Base-by-base conservation (phyloP, 2,113 vertebrate genomes). In the Bombycilla garrulus region DNA sequence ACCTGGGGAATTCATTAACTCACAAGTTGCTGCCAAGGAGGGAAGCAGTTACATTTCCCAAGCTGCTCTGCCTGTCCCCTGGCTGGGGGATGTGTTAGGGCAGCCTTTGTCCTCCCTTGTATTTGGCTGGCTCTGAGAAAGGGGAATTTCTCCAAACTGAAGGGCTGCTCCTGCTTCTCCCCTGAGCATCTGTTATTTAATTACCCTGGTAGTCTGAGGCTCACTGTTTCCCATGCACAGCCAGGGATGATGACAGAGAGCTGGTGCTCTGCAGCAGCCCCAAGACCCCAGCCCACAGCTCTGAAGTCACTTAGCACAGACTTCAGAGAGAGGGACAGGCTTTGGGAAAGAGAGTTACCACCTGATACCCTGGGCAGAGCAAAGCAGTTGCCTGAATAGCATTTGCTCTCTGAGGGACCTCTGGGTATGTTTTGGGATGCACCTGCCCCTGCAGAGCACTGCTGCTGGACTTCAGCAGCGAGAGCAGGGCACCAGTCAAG, bases 1-100 rank as follows among this genome's bases (percentile, higher is more conserved):
- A 95, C 87, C 85, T 56, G 90, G 90, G 79, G 92, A 93, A 73
- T 93, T 96, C 92, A 96, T 95, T 97, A 96, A 93, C 74, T 95
- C 90, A 58, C 71, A 56, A 77, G 64, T 36, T 81, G 67, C 82
- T 96, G 81, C 94, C 87, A 78, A 58, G 48, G 79, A 88, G 83
- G 28, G 73, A 62, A 86, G 67, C 1, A 4, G 74, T 48, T 78
- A 25, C 56, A 70, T 92, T 92, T 73, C 92, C 92, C 89, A 82
- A 70, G 87, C 81, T 86, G 66, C 7, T 47, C 26, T 73, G 79
- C 33, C 50, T 58, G 35, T 90, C 42, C 81, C 54, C 65, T 0
- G 4, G 23, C 79, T 83, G 90, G 38, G 50, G 64, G 24, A 45
- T 64, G 56, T 78, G 71, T 66, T 45, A 51, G 67, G 51, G 71